These are phyloP conservation scores for honey bee (Apis mellifera) DNA, from an alignment of 1,140 invertebrate genomes.

Conservation along the genomic window Amel_HAv3.1 CM009936.2:7801501-7802000, in stretches of 20 bases:
- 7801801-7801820: neutral
- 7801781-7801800: constrained; percentile 1
- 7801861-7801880: constrained; percentile 18
- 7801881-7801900: neutral
- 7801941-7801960: constrained; percentile 38
- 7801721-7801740: neutral
- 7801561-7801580: constrained; percentile 63
- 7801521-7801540: constrained; percentile 24
- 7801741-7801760: no score
- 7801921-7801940: constrained; percentile 14
- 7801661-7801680: neutral
- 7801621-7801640: neutral
- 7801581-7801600: constrained; percentile 18
- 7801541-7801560: constrained; percentile 35
- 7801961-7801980: constrained; percentile 61
- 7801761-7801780: constrained; percentile 6
- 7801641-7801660: neutral
- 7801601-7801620: neutral
- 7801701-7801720: neutral
- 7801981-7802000: constrained; percentile 66
- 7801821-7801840: constrained; percentile 13
- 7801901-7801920: neutral
- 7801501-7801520: constrained; percentile 4
- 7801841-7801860: neutral
- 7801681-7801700: neutral